Conservation (phyloP, 2,888 invertebrate genomes). For the Leucoma salicis region DNA sequence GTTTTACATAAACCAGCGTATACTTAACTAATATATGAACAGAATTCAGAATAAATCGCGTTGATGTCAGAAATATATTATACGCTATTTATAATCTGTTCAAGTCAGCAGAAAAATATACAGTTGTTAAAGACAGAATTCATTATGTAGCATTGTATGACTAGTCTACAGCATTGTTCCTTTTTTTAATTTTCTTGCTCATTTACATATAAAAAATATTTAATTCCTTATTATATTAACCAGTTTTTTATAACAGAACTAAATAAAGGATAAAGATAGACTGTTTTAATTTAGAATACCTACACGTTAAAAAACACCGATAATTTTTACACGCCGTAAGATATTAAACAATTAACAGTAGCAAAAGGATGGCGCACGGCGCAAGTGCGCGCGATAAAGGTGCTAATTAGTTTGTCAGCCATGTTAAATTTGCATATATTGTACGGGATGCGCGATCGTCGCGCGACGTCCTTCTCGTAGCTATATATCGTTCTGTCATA, state of each 20-base stretch:
- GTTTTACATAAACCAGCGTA: conserved; percentile 36
- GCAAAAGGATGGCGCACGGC: conserved; percentile 5
- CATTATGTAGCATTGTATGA: background rate
- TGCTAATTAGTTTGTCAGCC: conserved; percentile 45
- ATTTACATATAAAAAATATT: no score
- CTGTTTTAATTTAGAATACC: no score
- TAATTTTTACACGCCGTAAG: conserved; percentile 6
- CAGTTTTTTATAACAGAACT: no score
- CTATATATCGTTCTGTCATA: conserved; percentile 28
- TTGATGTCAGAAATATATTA: conserved; percentile 14
- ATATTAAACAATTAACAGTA: conserved; percentile 21
- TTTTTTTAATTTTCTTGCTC: background rate
- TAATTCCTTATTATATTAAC: no score
- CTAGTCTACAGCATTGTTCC: background rate
- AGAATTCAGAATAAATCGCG: conserved; percentile 17
- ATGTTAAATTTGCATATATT: conserved; percentile 39
- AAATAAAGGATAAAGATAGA: no score
- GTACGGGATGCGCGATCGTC: conserved; percentile 19
- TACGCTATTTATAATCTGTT: conserved; percentile 11
- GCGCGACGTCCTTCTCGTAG: conserved; percentile 21
- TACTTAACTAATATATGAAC: conserved; percentile 18
- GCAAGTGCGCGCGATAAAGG: conserved; percentile 31
- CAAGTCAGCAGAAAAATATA: conserved; percentile 4
- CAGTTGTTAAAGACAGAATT: background rate
- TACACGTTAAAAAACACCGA: no score